Evolutionary conservation across 2,888 invertebrate genomes (phyloP), one percentile per base, ranked within the genome.

Genomic region (Steinernema carpocapsae): DNA sequence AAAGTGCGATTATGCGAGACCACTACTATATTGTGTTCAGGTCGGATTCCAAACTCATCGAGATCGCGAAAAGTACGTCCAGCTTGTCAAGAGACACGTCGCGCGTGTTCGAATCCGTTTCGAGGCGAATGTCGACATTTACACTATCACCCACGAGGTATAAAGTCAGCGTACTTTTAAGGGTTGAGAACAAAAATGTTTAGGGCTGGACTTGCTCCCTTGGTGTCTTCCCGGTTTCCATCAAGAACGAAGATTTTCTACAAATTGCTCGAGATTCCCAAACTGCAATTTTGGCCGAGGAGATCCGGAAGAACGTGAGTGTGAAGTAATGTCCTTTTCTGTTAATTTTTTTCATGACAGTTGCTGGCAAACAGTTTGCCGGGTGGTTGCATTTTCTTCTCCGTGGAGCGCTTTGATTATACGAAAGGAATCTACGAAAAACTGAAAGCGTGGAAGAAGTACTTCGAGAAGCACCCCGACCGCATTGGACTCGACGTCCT

Each of bases 41-140:
- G 84, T 85, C 72, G 85, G 85, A 59, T 85, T 85, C 76, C 85
- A 85, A 82, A 85, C 85, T 10, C 81, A 81, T 52, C 76, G 82
- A 1, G 85, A 85, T 72, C 77, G 85, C 24, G 77, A 78, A 19
- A 83, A 78, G 29, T 85, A 79, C 74, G 76, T 84, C 3, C 77
- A 80, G 17, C 71, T 84, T 19, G 83, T 84, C 2, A 46, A 74
- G 32, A 59, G 77, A 24, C 73, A 79, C 59, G 76, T 84, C 70
- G 77, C 80, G 6, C 48, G 79, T 37, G 83, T 82, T 7, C 72
- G 79, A 51, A 78, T 85, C 70, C 77, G 81, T 12, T 85, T 77
- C 71, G 84, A 85, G 29, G 37, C 59, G n/a, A 74, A 74, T 4
- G 76, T 82, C 43, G 85, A 85, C 73, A 79, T 80, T 26, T 80